Conservation (phyloP, 2,797 vertebrate species). For the Characodon lateralis region DNA sequence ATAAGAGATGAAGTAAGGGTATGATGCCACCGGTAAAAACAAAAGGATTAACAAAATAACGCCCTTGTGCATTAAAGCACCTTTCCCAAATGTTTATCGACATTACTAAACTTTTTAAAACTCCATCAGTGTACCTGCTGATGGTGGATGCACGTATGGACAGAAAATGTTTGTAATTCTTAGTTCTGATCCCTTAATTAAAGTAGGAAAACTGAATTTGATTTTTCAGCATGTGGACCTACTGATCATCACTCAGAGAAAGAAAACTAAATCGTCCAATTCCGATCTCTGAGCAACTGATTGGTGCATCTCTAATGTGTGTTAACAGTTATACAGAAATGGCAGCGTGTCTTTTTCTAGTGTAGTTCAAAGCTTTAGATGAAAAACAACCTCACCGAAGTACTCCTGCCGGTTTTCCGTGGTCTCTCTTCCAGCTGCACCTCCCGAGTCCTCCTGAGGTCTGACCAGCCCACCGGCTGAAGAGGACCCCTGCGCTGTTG, state of each 20-base stretch:
- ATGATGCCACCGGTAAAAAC: background rate
- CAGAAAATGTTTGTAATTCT: background rate
- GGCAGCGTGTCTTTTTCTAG: background rate
- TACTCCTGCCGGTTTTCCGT: constrained; percentile 83
- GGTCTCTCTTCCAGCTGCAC: constrained; percentile 62
- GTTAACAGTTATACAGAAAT: background rate
- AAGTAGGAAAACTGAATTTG: background rate
- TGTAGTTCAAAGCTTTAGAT: constrained; percentile 5
- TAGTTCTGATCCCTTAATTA: background rate
- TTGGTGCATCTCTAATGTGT: background rate
- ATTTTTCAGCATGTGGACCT: no score
- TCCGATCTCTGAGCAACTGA: background rate
- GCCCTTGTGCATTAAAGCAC: no score
- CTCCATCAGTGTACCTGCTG: background rate
- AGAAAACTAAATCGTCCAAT: background rate
- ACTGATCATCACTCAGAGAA: background rate
- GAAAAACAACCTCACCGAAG: constrained; percentile 82
- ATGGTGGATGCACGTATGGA: background rate
- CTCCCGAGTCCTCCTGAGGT: constrained; percentile 73
- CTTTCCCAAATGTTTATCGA: no score
- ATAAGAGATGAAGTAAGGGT: background rate
- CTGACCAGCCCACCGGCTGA: constrained; percentile 51
- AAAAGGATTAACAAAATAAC: background rate
- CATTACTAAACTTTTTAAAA: background rate
- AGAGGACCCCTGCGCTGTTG: constrained; percentile 19